phyloP scores from a whole-genome alignment of 2,888 invertebrate species.

The Gonocerus acuteangulatus region DNA sequence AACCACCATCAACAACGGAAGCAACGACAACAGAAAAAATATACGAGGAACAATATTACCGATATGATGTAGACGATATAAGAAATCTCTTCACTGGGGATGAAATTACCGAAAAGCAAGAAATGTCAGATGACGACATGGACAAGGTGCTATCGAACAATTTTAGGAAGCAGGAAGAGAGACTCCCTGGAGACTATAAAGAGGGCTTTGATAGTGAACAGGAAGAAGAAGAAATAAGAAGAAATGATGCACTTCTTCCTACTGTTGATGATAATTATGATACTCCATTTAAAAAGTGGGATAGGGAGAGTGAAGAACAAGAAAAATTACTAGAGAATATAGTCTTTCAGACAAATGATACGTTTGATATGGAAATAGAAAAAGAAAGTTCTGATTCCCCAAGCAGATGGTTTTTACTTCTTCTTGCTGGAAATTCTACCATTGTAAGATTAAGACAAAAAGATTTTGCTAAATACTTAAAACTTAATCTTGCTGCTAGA shows the following conservation, averaged over 20 bases:
- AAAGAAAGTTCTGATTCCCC: slow-evolving; percentile 32
- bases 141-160: slow-evolving; percentile 24
- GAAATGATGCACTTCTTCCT: slow-evolving; percentile 38
- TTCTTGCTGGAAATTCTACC: slow-evolving; percentile 41
- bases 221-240: slow-evolving; percentile 40
- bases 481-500: slow-evolving; percentile 42
- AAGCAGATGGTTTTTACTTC: slow-evolving; percentile 40
- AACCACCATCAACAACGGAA: slow-evolving; percentile 29
- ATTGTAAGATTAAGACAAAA: slow-evolving; percentile 40
- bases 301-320: slow-evolving; percentile 40
- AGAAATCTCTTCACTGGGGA: slow-evolving; percentile 37
- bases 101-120: slow-evolving; percentile 29
- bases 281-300: slow-evolving; percentile 40
- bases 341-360: slow-evolving; percentile 35
- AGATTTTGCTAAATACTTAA: slow-evolving; percentile 42
- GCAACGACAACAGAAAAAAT: slow-evolving; percentile 21
- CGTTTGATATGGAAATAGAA: slow-evolving; percentile 33
- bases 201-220: slow-evolving; percentile 39
- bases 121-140: slow-evolving; percentile 32
- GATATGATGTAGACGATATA: slow-evolving; percentile 36
- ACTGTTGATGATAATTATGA: slow-evolving; percentile 33
- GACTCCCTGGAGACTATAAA: slow-evolving; percentile 20
- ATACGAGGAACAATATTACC: slow-evolving; percentile 31
- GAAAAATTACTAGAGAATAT: slow-evolving; percentile 39
- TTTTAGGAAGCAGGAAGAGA: slow-evolving; percentile 25